A percentile compares a stretch with the other conserved stretches of the same genome.
phyloP scores from a whole-genome alignment of 1,140 invertebrate genomes.

The Lepidurus arcticus region DNA sequence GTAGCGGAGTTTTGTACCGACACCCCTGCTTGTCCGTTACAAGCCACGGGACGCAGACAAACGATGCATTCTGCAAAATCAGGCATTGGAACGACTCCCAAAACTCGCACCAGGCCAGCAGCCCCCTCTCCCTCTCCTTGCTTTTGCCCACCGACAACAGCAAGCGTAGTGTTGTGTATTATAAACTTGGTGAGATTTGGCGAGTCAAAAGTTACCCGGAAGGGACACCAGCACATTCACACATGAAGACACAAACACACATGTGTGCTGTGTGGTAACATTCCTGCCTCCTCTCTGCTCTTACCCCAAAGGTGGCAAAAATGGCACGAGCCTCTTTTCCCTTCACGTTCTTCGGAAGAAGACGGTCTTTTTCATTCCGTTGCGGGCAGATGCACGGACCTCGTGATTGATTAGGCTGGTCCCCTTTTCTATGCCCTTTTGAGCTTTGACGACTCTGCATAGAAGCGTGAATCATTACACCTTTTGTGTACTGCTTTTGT shows the following conservation, averaged over 20 bases:
- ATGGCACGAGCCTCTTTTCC: not conserved
- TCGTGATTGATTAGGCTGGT: not conserved
- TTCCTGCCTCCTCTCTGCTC: conserved; percentile 19
- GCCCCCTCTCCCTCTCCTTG: not conserved
- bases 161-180: not conserved
- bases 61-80: conserved; percentile 32
- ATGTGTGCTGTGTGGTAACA: not conserved
- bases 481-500: not conserved
- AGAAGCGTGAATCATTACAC: not conserved
- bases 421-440: not conserved
- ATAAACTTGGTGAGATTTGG: not conserved
- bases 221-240: not conserved
- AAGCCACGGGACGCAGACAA: conserved; percentile 30
- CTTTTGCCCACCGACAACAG: conserved; percentile 11
- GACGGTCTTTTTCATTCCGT: not conserved
- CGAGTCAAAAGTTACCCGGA: not conserved
- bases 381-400: not conserved
- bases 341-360: not conserved
- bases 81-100: conserved; percentile 33
- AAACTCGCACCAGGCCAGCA: not conserved
- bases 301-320: not conserved
- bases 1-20: not conserved
- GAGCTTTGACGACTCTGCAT: not conserved
- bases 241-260: not conserved
- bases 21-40: not conserved